Evolutionary conservation across 2,797 vertebrate genomes (phyloP).

Genomic region (Ibycter americanus): DNA sequence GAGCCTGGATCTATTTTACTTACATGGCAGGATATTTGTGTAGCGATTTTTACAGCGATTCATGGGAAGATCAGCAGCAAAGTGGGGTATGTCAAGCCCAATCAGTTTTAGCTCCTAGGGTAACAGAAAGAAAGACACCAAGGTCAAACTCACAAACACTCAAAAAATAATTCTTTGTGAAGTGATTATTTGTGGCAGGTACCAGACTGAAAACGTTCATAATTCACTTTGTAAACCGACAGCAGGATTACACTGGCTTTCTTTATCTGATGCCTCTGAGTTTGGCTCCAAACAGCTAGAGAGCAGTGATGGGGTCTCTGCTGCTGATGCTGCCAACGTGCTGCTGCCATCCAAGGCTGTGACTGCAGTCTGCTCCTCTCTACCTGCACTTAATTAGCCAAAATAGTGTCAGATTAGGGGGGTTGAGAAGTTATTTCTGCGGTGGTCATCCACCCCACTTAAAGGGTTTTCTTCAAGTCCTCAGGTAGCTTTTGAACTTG

Average conservation of each 20-base stretch:
- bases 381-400: background rate
- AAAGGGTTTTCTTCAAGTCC: background rate
- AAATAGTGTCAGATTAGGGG: background rate
- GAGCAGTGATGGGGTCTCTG: background rate
- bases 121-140: background rate
- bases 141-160: background rate
- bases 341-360: background rate
- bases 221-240: background rate
- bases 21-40: constrained; percentile 97
- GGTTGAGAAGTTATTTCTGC: background rate
- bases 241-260: background rate
- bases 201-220: background rate
- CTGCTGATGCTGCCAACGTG: background rate
- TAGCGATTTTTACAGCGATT: constrained; percentile 98
- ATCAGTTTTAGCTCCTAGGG: constrained; percentile 90
- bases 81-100: constrained; percentile 90
- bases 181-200: background rate
- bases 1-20: constrained; percentile 49
- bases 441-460: background rate
- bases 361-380: background rate
- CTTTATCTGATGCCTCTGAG: background rate
- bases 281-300: background rate
- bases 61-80: constrained; percentile 91
- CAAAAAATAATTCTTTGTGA: background rate
- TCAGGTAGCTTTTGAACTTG: background rate